A percentile compares a stretch with the other conserved stretches of the same genome.
phyloP scores from a whole-genome alignment of 2,113 vertebrate species.

The Limanda limanda region DNA sequence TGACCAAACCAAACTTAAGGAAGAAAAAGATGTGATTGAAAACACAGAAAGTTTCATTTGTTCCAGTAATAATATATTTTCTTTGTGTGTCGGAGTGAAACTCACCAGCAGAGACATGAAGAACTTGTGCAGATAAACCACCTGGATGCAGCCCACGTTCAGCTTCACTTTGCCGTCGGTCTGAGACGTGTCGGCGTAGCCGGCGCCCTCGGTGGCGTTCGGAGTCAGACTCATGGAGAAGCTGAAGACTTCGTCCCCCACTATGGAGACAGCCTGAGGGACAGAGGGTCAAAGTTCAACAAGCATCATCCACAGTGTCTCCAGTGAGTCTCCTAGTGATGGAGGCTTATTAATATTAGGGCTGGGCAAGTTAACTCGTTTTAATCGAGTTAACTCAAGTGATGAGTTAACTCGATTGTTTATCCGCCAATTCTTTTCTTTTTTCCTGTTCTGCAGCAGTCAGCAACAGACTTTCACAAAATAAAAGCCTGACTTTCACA shows the following conservation, averaged over 20 bases:
- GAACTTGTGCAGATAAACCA: slow-evolving; percentile 95
- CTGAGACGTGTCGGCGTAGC: slow-evolving; percentile 88
- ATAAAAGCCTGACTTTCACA: too few relatives aligned
- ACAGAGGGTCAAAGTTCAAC: background rate
- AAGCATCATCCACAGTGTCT: background rate
- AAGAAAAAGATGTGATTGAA: too few relatives aligned
- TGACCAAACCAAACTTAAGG: too few relatives aligned
- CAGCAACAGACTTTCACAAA: too few relatives aligned
- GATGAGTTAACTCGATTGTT: too few relatives aligned
- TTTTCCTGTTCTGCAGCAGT: too few relatives aligned
- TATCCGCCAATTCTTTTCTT: too few relatives aligned
- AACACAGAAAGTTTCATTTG: slow-evolving; percentile 7
- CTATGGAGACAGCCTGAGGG: slow-evolving; percentile 90
- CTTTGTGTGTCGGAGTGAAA: background rate
- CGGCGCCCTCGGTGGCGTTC: slow-evolving; percentile 87
- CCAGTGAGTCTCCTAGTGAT: background rate
- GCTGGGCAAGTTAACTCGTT: too few relatives aligned
- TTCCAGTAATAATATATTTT: background rate
- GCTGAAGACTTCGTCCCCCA: slow-evolving; percentile 95
- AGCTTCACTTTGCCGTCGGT: slow-evolving; percentile 90
- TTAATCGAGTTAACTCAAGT: too few relatives aligned
- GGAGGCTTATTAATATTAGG: too few relatives aligned
- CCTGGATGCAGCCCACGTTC: slow-evolving; percentile 93
- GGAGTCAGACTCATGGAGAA: slow-evolving; percentile 91
- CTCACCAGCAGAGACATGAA: slow-evolving; percentile 94